Conservation (phyloP, 2,888 invertebrate genomes). For the Yponomeuta cagnagella region DNA sequence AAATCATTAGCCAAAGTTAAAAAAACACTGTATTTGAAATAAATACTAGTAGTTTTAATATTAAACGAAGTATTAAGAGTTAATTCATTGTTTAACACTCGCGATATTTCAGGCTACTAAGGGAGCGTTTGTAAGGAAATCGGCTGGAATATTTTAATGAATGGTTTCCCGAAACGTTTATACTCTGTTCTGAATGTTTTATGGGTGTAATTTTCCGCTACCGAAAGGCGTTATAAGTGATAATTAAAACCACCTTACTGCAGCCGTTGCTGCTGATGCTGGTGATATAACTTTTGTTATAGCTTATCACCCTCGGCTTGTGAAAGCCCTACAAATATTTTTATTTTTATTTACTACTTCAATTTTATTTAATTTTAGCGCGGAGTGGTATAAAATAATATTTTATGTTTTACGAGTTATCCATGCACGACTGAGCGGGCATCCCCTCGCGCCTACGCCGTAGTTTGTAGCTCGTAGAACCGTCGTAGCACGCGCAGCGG, state of each 20-base stretch:
- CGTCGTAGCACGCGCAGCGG: slow-evolving; percentile 30
- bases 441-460: background rate
- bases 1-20: too few relatives aligned
- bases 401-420: background rate
- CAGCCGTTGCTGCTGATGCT: slow-evolving; percentile 47
- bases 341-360: background rate
- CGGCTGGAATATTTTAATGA: slow-evolving; percentile 45
- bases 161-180: slow-evolving; percentile 52
- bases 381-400: background rate
- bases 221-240: slow-evolving; percentile 67
- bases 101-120: background rate
- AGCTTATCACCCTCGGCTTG: background rate
- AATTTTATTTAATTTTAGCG: too few relatives aligned
- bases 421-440: background rate
- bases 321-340: background rate
- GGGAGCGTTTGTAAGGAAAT: slow-evolving; percentile 26
- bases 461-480: background rate
- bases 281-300: background rate
- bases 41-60: too few relatives aligned
- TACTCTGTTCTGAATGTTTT: slow-evolving; percentile 59
- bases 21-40: too few relatives aligned
- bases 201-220: slow-evolving; percentile 61
- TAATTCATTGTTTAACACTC: too few relatives aligned
- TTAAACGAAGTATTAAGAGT: too few relatives aligned
- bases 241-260: slow-evolving; percentile 68